A percentile compares a stretch with the other conserved stretches of the same genome.
phyloP scores from a whole-genome alignment of 2,113 vertebrate genomes.

The Capreolus pygargus region DNA sequence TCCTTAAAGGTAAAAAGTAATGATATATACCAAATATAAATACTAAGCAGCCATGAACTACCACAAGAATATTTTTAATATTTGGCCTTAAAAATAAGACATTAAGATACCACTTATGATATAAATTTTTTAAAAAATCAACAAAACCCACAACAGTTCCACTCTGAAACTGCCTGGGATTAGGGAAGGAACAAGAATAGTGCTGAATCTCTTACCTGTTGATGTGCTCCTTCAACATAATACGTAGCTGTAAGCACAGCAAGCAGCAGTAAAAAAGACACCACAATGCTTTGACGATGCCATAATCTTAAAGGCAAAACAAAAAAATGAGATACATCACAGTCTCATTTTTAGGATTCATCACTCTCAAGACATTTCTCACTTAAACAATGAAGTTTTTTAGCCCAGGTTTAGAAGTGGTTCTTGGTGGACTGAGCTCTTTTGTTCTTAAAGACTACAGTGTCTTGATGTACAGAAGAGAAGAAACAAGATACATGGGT shows the following conservation, averaged over 20 bases:
- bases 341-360: conserved; percentile 50
- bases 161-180: conserved; percentile 1
- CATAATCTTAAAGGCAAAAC: conserved; percentile 87
- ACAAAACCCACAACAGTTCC: neutral
- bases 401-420: neutral
- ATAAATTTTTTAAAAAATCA: neutral
- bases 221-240: conserved; percentile 93
- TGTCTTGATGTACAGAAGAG: neutral
- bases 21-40: neutral
- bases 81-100: neutral
- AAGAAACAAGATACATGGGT: neutral
- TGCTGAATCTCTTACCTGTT: conserved; percentile 85
- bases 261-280: conserved; percentile 85
- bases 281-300: conserved; percentile 87
- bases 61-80: neutral
- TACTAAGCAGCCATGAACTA: neutral
- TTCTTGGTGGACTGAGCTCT: neutral
- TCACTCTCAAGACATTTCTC: conserved; percentile 10
- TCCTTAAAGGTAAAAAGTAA: neutral
- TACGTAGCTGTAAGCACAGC: conserved; percentile 88
- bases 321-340: conserved; percentile 59
- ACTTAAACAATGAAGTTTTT: neutral
- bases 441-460: neutral
- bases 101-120: neutral
- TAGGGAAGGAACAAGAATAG: neutral